Conservation (phyloP, 2,797 vertebrate species). For the Spinus olivaceus region DNA sequence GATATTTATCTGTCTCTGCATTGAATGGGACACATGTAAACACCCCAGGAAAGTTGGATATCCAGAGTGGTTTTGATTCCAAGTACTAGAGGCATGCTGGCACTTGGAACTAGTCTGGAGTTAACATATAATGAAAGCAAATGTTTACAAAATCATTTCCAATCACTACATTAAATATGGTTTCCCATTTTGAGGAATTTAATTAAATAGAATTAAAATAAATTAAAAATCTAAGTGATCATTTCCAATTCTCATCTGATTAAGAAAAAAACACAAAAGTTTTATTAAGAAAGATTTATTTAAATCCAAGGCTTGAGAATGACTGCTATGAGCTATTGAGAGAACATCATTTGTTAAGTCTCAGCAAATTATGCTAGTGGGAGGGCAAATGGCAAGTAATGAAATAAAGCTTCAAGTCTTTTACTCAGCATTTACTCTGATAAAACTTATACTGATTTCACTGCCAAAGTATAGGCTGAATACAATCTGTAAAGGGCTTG, state of each 20-base stretch:
- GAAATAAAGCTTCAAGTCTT: constrained; percentile 37
- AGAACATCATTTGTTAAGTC: constrained; percentile 61
- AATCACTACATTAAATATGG: constrained; percentile 69
- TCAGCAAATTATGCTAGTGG: constrained; percentile 65
- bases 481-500: neutral
- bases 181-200: constrained; percentile 65
- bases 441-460: constrained; percentile 14
- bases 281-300: constrained; percentile 72
- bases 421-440: constrained; percentile 12
- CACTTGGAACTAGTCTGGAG: constrained; percentile 61
- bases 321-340: constrained; percentile 61
- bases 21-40: constrained; percentile 66
- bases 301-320: constrained; percentile 62
- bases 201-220: constrained; percentile 72
- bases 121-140: constrained; percentile 74
- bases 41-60: constrained; percentile 67
- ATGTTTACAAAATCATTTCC: constrained; percentile 73
- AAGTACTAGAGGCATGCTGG: constrained; percentile 62
- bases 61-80: constrained; percentile 64
- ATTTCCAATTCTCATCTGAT: constrained; percentile 70
- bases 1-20: constrained; percentile 63
- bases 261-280: constrained; percentile 41
- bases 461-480: neutral
- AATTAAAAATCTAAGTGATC: constrained; percentile 66
- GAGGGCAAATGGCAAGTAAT: constrained; percentile 47